A percentile compares a stretch with the other conserved stretches of the same genome.
Evolutionary conservation across 2,113 vertebrate genomes (phyloP).

Genomic region (Carettochelys insculpta): DNA sequence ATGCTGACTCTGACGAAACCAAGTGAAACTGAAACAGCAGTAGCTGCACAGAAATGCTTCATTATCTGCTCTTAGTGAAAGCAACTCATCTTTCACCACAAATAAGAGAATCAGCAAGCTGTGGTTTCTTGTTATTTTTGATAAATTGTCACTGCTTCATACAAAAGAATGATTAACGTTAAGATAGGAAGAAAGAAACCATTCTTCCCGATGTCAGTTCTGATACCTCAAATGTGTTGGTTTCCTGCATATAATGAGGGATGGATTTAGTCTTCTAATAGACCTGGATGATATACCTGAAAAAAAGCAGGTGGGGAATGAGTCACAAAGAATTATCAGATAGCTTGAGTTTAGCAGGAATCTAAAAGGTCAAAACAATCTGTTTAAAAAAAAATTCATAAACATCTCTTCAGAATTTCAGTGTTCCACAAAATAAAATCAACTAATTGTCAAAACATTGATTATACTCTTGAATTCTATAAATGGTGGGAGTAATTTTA

Average conservation of each 20-base stretch:
- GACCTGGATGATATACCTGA: background rate
- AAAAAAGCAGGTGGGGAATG: slow-evolving; percentile 14
- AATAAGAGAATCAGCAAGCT: background rate
- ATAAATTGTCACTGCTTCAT: background rate
- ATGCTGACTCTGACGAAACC: background rate
- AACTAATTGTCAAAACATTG: background rate
- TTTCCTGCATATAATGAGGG: slow-evolving; percentile 24
- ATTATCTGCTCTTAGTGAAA: background rate
- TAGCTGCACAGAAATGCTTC: background rate
- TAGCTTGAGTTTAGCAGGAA: background rate
- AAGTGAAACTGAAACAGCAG: background rate
- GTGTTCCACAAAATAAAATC: background rate
- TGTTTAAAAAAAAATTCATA: background rate
- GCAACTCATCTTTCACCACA: background rate
- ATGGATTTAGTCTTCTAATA: background rate
- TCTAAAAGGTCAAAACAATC: background rate
- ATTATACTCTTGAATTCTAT: background rate
- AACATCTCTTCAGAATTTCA: background rate
- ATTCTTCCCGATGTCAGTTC: background rate
- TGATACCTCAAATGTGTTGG: slow-evolving; percentile 6
- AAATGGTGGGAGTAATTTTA: background rate
- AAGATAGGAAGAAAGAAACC: background rate
- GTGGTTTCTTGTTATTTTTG: background rate
- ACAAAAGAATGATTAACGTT: slow-evolving; percentile 2
- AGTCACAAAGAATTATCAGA: background rate